phyloP scores from a whole-genome alignment of 2,113 vertebrate genomes.

The Hipposideros armiger region DNA sequence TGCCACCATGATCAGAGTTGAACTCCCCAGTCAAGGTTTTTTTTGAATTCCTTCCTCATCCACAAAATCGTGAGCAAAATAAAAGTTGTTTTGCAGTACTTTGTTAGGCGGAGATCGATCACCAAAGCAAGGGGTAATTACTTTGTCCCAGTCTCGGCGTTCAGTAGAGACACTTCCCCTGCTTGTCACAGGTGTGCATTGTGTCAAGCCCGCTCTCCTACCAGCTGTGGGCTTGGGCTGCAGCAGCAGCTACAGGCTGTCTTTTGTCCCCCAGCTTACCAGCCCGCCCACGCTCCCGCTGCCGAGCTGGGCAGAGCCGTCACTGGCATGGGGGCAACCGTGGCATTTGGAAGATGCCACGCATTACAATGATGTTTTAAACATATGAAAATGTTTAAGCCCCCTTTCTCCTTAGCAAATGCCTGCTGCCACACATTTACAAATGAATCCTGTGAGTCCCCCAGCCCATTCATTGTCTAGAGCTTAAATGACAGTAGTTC shows the following conservation, averaged over 20 bases:
- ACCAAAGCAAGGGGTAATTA: neutral
- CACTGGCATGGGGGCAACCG: accelerated
- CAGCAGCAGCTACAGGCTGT: neutral
- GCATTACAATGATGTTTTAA: neutral
- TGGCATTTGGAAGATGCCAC: neutral
- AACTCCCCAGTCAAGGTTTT: neutral
- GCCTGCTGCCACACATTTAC: neutral
- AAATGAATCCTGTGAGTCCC: neutral
- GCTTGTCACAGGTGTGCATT: neutral
- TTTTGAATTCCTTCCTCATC: neutral
- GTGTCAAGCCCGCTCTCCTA: too few species aligned
- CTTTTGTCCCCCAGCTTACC: neutral
- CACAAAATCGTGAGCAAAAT: neutral
- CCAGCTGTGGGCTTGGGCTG: neutral
- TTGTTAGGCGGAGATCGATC: neutral
- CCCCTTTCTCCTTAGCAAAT: neutral
- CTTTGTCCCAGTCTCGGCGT: neutral
- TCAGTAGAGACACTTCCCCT: neutral
- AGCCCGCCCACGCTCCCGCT: neutral
- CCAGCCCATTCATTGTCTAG: neutral
- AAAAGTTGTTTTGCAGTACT: neutral
- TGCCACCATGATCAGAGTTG: neutral
- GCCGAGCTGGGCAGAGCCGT: too few species aligned
- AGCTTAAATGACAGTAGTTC: neutral
- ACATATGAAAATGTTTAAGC: neutral